A percentile compares a stretch with the other conserved stretches of the same genome.
These are phyloP conservation scores for Astyanax mexicanus DNA, from an alignment of 2,797 vertebrate species.

Conservation along the genomic window DNA sequence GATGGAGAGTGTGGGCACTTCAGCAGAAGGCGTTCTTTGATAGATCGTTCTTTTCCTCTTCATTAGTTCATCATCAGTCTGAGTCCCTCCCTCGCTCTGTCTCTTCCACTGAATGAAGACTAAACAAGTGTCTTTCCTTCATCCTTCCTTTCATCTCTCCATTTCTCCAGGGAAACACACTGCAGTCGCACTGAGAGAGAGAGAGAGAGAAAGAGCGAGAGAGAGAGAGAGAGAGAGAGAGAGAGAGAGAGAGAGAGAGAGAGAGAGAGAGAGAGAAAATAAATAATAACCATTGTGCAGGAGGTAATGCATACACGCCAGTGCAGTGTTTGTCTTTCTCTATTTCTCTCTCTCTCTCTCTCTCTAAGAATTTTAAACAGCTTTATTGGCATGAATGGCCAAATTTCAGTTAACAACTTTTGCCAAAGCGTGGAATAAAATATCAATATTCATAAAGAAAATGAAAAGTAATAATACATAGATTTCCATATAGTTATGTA, in stretches of 20 bases:
- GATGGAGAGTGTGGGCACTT: neutral
- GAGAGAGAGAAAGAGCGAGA: neutral
- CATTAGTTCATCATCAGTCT: slow-evolving; percentile 12
- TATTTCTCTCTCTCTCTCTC: too few relatives aligned
- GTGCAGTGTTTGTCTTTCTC: too few relatives aligned
- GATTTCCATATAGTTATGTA: too few relatives aligned
- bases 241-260: too few relatives aligned
- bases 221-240: too few relatives aligned
- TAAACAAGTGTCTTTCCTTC: neutral
- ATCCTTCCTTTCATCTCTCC: neutral
- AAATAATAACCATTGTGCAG: neutral
- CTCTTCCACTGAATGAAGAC: slow-evolving; percentile 13
- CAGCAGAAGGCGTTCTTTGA: slow-evolving; percentile 4
- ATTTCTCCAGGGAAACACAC: neutral
- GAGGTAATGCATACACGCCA: slow-evolving; percentile 8
- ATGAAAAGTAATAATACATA: too few relatives aligned
- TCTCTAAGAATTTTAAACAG: too few relatives aligned
- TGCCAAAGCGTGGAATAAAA: too few relatives aligned
- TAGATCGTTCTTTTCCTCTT: slow-evolving; percentile 19
- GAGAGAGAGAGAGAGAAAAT: neutral
- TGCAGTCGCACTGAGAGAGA: neutral
- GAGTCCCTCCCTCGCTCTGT: neutral
- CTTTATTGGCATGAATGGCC: too few relatives aligned
- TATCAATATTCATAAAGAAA: too few relatives aligned
- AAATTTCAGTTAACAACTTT: too few relatives aligned